These are phyloP conservation scores for Syngnathus floridae DNA, from an alignment of 2,113 vertebrate species.

Conservation along the genomic window DNA sequence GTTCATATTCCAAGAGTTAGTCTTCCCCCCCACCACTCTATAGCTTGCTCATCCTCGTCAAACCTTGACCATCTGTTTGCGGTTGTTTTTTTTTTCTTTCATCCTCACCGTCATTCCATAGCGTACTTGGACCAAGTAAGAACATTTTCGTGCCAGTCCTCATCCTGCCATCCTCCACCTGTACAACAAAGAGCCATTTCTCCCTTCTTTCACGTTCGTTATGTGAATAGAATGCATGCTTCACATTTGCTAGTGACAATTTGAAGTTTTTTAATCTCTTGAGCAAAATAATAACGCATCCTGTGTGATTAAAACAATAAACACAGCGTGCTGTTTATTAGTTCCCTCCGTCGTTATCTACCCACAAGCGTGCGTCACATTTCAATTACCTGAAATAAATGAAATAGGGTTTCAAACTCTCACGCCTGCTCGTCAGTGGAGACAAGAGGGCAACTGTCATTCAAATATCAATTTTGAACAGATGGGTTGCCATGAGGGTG, in stretches of 20 bases:
- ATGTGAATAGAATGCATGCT: slow-evolving; percentile 19
- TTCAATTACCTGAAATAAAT: slow-evolving; percentile 65
- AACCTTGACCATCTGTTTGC: slow-evolving; percentile 85
- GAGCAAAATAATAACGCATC: slow-evolving; percentile 28
- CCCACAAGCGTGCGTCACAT: slow-evolving; percentile 40
- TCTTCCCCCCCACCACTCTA: slow-evolving; percentile 11
- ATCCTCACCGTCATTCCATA: slow-evolving; percentile 63
- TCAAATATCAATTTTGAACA: slow-evolving; percentile 62
- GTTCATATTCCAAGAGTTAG: slow-evolving; percentile 85
- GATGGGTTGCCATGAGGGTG: slow-evolving; percentile 63
- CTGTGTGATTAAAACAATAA: slow-evolving; percentile 53
- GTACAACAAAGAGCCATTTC: slow-evolving; percentile 34
- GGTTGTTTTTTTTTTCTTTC: slow-evolving; percentile 72
- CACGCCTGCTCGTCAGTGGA: slow-evolving; percentile 50
- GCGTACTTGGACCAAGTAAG: slow-evolving; percentile 69
- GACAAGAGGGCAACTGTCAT: slow-evolving; percentile 60
- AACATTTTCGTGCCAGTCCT: slow-evolving; percentile 58
- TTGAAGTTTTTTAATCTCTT: slow-evolving; percentile 26
- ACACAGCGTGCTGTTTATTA: slow-evolving; percentile 47
- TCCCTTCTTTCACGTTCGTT: slow-evolving; percentile 11
- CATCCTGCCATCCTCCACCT: slow-evolving; percentile 49
- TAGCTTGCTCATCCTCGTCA: slow-evolving; percentile 35
- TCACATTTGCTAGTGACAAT: not conserved
- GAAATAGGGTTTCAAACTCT: slow-evolving; percentile 53
- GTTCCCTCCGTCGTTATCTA: slow-evolving; percentile 38